Evolutionary conservation across 92 coral and sea anemone species (phyloP), one percentile per base, ranked within the genome.

Genomic region (Blastomussa wellsi): DNA sequence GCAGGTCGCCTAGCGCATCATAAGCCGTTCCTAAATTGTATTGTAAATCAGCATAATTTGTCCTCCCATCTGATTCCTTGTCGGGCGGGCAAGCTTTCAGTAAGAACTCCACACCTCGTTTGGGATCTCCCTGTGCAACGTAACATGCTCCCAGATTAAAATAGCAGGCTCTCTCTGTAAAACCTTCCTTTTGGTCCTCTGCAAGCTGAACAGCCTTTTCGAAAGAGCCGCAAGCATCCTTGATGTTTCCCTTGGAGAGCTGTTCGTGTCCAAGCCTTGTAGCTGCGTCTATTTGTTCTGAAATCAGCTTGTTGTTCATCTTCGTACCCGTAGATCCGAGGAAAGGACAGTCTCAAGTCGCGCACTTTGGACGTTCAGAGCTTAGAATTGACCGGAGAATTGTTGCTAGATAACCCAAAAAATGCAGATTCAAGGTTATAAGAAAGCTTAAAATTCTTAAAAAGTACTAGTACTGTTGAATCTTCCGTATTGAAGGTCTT

Each of bases 91-190:
- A 72, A 74, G 99, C 98, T 80, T 92, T 91, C 51, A 83, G 79
- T 20, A 97, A 88, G 78, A 79, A 91, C 74, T 95, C 97, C 49
- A 97, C 78, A 0, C 99, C 99, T 74, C 79, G 92, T 53, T 86
- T 89, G 2, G 99, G 92, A 77, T 95, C 93, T 17, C 98, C 98
- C 39, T 86, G 90, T 1, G 99, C 99, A 1, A 97, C 99, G 80
- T 87, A 97, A 77, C 99, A 93, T 44, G 99, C 99, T 42, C 99
- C 99, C 17, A 97, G 93, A 83, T 97, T 97, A 38, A 97, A 97
- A 67, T 81, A 91, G 55, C 99, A 97, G 39, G 99, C 99, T 88
- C 99, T 95, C 71, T 90, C 95, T 7, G 95, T 97, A 72, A 93
- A 97, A 0, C 95, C 94, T 75, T 97, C 99, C 41, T 89, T 90